A percentile compares a stretch with the other conserved stretches of the same genome.
Conservation (phyloP, 2,113 vertebrate species). For the Hypomesus transpacificus region DNA sequence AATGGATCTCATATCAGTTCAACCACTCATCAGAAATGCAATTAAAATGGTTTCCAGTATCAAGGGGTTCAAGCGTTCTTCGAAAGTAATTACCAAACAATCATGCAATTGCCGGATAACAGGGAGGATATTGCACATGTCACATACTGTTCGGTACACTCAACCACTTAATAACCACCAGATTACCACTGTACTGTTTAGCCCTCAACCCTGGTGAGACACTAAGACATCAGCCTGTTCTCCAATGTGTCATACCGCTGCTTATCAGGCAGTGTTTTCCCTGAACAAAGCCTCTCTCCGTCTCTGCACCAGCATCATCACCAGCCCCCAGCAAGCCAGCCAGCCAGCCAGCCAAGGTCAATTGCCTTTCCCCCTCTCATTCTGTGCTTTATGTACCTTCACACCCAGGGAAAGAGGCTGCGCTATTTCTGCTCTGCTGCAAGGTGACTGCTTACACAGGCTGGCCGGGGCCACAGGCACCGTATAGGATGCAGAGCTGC, state of each 20-base stretch:
- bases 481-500: not conserved
- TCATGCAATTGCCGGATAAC: not conserved
- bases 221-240: not conserved
- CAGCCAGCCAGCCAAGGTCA: conserved; percentile 72
- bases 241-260: not conserved
- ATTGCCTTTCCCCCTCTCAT: conserved; percentile 66
- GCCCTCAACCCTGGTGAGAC: no score
- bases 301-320: conserved; percentile 26
- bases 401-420: conserved; percentile 68
- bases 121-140: not conserved
- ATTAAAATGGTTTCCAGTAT: not conserved
- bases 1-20: not conserved
- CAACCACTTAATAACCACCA: no score
- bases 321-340: conserved; percentile 18
- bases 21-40: not conserved
- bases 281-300: conserved; percentile 34
- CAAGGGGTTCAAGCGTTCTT: not conserved
- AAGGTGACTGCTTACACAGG: conserved; percentile 75
- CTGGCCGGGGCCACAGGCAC: conserved; percentile 3
- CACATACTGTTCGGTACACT: not conserved
- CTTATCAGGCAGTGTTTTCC: not conserved
- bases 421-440: conserved; percentile 81
- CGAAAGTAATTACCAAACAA: not conserved
- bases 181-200: no score
- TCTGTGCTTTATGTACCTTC: conserved; percentile 71